A percentile compares a stretch with the other conserved stretches of the same genome.
Conservation (phyloP, 2,888 invertebrate genomes). For the Crematogaster levior region DNA sequence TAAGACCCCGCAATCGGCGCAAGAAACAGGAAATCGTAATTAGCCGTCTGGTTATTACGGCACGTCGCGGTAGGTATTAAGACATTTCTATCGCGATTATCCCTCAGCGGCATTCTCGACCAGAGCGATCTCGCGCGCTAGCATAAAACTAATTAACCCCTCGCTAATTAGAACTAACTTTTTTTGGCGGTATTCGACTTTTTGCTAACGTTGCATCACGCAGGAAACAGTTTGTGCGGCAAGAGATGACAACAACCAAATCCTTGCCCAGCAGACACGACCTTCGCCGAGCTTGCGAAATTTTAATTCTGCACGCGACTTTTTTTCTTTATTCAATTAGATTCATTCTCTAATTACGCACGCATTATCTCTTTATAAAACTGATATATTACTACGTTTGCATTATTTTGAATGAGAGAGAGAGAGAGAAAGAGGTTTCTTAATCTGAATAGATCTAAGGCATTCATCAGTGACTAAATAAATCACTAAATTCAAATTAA, state of each 20-base stretch:
- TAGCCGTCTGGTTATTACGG: slow-evolving; percentile 68
- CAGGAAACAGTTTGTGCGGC: not conserved
- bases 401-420: not conserved
- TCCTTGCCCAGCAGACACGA: not conserved
- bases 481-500: not conserved
- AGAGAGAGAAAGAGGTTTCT: not conserved
- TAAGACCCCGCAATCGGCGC: slow-evolving; percentile 37
- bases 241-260: not conserved
- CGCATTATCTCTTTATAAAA: not conserved
- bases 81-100: slow-evolving; percentile 61
- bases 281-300: not conserved
- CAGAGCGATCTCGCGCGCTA: slow-evolving; percentile 35
- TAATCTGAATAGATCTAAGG: not conserved
- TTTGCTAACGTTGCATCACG: slow-evolving; percentile 15
- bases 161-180: slow-evolving; percentile 42
- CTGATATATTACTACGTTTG: not conserved
- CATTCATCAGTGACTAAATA: not conserved
- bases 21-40: slow-evolving; percentile 72
- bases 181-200: slow-evolving; percentile 18
- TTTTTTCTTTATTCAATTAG: slow-evolving; percentile 2
- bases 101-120: slow-evolving; percentile 31
- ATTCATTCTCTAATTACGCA: not conserved
- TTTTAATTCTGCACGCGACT: slow-evolving; percentile 5
- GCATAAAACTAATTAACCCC: slow-evolving; percentile 36
- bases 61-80: slow-evolving; percentile 66